phyloP scores from a whole-genome alignment of 2,113 vertebrate species.

The Leptocoma aspasia region DNA sequence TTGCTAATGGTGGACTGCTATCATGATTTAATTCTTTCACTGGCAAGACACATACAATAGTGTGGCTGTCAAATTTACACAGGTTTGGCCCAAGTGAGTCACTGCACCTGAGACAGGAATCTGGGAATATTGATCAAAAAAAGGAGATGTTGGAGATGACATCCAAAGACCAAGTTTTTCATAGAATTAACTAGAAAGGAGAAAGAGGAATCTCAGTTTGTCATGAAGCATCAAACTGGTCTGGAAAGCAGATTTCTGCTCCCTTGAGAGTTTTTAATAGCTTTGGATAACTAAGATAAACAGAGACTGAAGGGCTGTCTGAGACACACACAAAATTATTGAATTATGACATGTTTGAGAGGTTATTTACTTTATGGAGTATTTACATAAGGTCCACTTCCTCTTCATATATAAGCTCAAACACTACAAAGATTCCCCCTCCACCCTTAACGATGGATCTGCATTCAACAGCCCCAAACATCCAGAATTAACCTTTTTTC shows the following conservation, averaged over 20 bases:
- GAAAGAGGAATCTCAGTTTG: not conserved
- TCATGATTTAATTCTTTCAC: not conserved
- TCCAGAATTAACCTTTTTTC: constrained; percentile 33
- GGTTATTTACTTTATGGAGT: constrained; percentile 35
- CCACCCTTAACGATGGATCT: not conserved
- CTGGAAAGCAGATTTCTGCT: constrained; percentile 32
- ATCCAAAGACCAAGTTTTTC: not conserved
- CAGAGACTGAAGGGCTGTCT: constrained; percentile 23
- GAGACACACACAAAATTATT: constrained; percentile 33
- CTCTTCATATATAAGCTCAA: constrained; percentile 36
- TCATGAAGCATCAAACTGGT: not conserved
- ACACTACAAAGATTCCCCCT: not conserved
- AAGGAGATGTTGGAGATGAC: not conserved
- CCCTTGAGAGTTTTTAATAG: not conserved
- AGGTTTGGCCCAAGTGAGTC: not conserved
- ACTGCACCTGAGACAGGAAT: not conserved
- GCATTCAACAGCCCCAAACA: constrained; percentile 30
- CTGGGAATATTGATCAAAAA: not conserved
- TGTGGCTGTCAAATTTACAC: not conserved
- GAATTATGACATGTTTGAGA: constrained; percentile 44
- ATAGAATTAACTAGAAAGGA: not conserved
- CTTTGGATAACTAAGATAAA: constrained; percentile 29
- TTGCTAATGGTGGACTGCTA: not conserved
- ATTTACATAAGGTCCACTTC: constrained; percentile 48
- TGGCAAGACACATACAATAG: not conserved